A percentile compares a stretch with the other conserved stretches of the same genome.
Evolutionary conservation across 2,113 vertebrate genomes (phyloP).

Genomic region (Pangasianodon hypophthalmus): DNA sequence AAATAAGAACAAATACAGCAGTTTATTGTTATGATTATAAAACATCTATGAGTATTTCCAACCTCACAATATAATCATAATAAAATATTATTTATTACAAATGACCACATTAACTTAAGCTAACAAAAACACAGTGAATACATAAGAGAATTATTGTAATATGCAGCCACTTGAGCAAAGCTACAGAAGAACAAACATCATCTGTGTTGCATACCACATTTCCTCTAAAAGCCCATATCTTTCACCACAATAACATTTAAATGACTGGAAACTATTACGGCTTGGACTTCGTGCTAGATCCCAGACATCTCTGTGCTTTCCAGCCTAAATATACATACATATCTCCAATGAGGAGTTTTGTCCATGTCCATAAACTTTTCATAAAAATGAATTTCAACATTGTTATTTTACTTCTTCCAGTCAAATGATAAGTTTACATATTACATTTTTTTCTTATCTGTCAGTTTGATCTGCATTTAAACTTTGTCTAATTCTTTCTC

Average conservation of each 20-base stretch:
- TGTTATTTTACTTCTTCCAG: background rate
- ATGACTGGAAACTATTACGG: slow-evolving; percentile 25
- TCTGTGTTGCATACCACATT: slow-evolving; percentile 30
- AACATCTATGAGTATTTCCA: slow-evolving; percentile 58
- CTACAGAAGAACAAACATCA: slow-evolving; percentile 47
- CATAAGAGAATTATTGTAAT: slow-evolving; percentile 49
- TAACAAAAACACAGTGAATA: slow-evolving; percentile 57
- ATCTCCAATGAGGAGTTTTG: background rate
- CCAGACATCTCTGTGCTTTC: slow-evolving; percentile 7
- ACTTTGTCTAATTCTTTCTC: slow-evolving; percentile 6
- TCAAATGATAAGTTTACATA: background rate
- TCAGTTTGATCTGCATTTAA: background rate
- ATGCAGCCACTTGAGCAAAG: slow-evolving; percentile 49
- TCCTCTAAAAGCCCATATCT: slow-evolving; percentile 28
- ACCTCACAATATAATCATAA: slow-evolving; percentile 56
- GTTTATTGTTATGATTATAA: slow-evolving; percentile 61
- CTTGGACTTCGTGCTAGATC: slow-evolving; percentile 19
- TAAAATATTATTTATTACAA: slow-evolving; percentile 67
- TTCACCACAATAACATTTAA: slow-evolving; percentile 33
- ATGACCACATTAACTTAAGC: slow-evolving; percentile 59
- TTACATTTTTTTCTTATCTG: background rate
- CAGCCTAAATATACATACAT: slow-evolving; percentile 1
- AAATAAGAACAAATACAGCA: slow-evolving; percentile 58
- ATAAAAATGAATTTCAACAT: slow-evolving; percentile 1
- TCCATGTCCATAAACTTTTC: slow-evolving; percentile 8